Base-by-base conservation (phyloP, 1,140 invertebrate genomes). In the Muscidifurax raptorellus region DNA sequence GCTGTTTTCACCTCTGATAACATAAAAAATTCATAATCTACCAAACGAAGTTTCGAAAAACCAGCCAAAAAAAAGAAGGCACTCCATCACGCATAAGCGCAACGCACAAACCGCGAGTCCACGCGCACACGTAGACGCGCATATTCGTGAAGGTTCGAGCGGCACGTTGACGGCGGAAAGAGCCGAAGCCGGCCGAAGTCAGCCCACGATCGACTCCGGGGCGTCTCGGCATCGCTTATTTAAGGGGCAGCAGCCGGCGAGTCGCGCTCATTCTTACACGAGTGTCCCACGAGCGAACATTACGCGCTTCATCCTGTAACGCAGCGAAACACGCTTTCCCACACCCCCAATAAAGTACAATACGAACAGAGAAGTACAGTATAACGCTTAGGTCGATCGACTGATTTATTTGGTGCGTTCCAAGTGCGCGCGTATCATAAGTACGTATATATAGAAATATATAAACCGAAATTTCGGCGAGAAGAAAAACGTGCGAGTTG, bases 221-320 rank as follows among this genome's bases (percentile, higher is more conserved):
- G 32, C 77, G 85, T 83, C 83, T 64, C 80, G 74, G 44, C 78
- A 83, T 78, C 86, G 44, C 83, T 87, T 93, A 93, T 92, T 92
- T 93, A 93, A 92, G 90, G 86, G 87, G 89, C 88, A 86, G 90
- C 87, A 86, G 85, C 83, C 87, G 87, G 88, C 88, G 87, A 87
- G 86, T 88, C 89, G 89, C 88, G 89, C 88, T 91, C 89, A 92
- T 90, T 92, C 88, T 87, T 87, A 86, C 86, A 87, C 86, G 85
- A 87, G 85, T 89, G 71, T 84, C 27, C 82, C 83, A 85, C 85
- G 83, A 75, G 64, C 67, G 69, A 84, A 25, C 12, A 18, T 76
- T 47, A 47, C 36, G 76, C 32, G 72, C 36, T 22, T 36, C 10
- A 18, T 10, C 72, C 36, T 10, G 30, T 12, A 40, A 40, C 36